Base-by-base conservation (phyloP, 2,113 vertebrate species). In the Pagrus major region DNA sequence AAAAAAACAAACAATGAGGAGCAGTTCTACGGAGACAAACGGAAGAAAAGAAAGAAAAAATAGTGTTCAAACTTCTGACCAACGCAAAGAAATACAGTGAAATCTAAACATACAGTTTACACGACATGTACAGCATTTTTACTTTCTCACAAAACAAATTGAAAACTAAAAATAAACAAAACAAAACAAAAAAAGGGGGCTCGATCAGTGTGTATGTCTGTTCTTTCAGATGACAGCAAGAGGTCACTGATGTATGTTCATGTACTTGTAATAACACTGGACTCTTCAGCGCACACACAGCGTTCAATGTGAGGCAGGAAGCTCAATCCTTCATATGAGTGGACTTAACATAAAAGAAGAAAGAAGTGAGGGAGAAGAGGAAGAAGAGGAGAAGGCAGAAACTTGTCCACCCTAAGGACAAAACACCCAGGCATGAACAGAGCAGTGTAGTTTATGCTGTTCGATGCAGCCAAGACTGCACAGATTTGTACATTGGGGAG, bases 21-120 rank as follows among this genome's bases (percentile, higher is more conserved):
- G 44, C 20, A 76, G 78, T 64, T 49, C 89, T 92, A 88, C 55
- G 60, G 65, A 85, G 25, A 84, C 39, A 5, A 51, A 55, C n/a
- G 35, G 37, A 66, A 20, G 29, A 23, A 37, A 35, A 9, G 5
- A 49, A 33, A 15, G 20, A 35, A 39, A 7, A 35, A 21, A 35
- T 16, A 27, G 31, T 7, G 27, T 74, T 68, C 29, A 33, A 27
- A 71, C 4, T 18, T 54, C 35, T 8, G 37, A 73, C 69, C 25
- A n/a, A 67, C 23, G 54, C 16, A 70, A 65, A 80, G n/a, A 82
- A 61, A 75, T 35, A 80, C 25, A 58, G 76, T 71, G 49, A 80
- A 83, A 77, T 77, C 85, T 91, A 89, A 79, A 86, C 70, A 41
- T 31, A 65, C 63, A 78, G 51, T 81, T 90, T 77, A 79, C 89